Evolutionary conservation across 1,140 invertebrate species (phyloP), one percentile per base, ranked within the genome.

Genomic region (Cyclargus thomasi): DNA sequence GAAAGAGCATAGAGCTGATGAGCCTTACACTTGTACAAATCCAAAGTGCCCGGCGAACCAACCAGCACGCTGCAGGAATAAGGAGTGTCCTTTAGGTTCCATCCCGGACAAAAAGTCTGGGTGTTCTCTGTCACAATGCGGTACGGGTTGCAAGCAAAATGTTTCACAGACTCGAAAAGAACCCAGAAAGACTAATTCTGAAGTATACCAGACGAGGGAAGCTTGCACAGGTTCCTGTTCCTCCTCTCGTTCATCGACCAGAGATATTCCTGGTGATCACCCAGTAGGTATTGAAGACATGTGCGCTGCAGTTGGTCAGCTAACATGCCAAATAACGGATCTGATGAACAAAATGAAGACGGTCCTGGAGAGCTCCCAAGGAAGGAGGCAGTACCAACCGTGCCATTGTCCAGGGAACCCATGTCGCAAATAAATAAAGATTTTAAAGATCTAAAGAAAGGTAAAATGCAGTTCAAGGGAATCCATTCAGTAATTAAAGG

Each of bases 381-480:
- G 62, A 6, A 63, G 2, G 55, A 55, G 21, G 74, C 67, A 2
- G 74, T 74, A 53, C 70, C 84, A 83, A 6, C 78, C 83, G 0
- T 87, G 85, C 67, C 74, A 69, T 64, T 87, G 85, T 70, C 78
- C 85, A 18, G 76, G 75, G 62, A 87, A 87, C 63, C 77, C 81
- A 4, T 64, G 68, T 10, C 64, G 63, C 59, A 72, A 71, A 62
- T 68, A 29, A 23, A 29, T 1, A 29, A 29, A 29, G 29, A 8
- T 29, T 29, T 8, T 29, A 29, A 29, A 29, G 6, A 29, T 29
- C 23, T 6, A 2, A 29, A 29, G 29, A 0, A 29, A 29, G 8
- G 29, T 7, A 29, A 29, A 8, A 29, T 8, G 4, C 29, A 8
- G 29, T 29, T 29, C 1, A 4, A 29, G 29, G 5, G 5, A 3